Base-by-base conservation (phyloP, 2,797 vertebrate genomes). In the Steatocranus sp. region DNA sequence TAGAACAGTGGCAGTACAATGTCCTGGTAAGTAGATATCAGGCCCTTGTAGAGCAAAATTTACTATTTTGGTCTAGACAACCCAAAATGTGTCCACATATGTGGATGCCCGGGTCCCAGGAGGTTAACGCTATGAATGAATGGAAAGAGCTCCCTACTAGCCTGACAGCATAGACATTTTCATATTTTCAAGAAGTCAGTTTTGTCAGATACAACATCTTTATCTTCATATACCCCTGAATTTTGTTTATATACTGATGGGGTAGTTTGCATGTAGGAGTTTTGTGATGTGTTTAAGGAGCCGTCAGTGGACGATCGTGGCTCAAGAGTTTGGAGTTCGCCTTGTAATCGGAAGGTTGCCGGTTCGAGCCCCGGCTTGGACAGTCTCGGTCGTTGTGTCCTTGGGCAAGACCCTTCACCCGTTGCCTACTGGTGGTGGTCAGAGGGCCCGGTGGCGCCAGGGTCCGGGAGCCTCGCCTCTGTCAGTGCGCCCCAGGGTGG, bases 331-430 rank as follows among this genome's bases (percentile, higher is more conserved):
- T 6, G 38, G 12, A 41, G 38, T 14, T 43, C 4, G 12, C 12
- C 51, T 15, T 54, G 51, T 54, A 54, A 27, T 53, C 3, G 23
- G 12, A 53, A 53, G 51, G 1, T 53, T 53, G 51, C 23, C 4
- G 7, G 23, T 27, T 54, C 0, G 7, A 53, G 51, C 51, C 51
- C 1, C 2, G 0, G 4, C 51, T 25, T 3, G 7, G 51, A 25
- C 51, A 14, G 51, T 53, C 51, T 25, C 0, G 1, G 50, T 2
- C 1, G 0, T 53, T 53, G 23, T 53, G 51, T 14, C 23, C 51
- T 53, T 53, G 0, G 50, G 51, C 23, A 3, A 53, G 51, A 25
- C 23, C 0, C 20, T 53, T 53, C 50, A 25, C 50, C 2, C 0
- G 2, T 53, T 53, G 50, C 50, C 50, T 25, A 53, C 20, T 53